Evolutionary conservation across 2,113 vertebrate genomes (phyloP), one percentile per base, ranked within the genome.

Genomic region (Polypterus senegalus): DNA sequence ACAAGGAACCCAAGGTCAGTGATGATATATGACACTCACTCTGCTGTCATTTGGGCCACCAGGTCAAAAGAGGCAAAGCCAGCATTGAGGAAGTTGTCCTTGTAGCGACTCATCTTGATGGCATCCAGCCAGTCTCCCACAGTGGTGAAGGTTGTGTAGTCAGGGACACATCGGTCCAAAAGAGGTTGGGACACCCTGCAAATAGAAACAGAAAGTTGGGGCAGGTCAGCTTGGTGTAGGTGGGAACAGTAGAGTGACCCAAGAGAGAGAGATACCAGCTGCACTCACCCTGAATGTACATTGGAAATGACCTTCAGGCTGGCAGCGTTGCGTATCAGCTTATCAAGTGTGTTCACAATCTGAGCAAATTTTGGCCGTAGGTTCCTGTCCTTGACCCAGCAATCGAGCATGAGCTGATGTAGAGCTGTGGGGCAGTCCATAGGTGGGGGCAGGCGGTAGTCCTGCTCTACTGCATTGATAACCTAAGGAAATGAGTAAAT

Each of bases 31-130:
- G 51, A n/a, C 65, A 93, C 96, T 96, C 86, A 98, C 96, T 99
- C 96, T 44, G 96, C 89, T 4, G 96, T 99, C 93, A 98, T 99
- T 81, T 97, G 96, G 44, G 95, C 93, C 73, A 99, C 96, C 79
- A 99, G 84, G 81, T 99, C 95, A 49, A 99, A 99, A 74, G 96
- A 97, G 46, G 93, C 90, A 49, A 98, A 99, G 61, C 96, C 95
- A 0, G 96, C 92, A 5, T 95, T 96, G 83, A 95, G 75, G 3
- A 99, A 99, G 82, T 91, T 98, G 77, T 99, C 96, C 76, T 92
- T 91, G 86, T 99, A 99, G 69, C 94, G 90, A 67, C 91, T 95
- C 96, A 99, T 98, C 88, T 99, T 99, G 83, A 99, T 99, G 79
- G 95, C 96, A 0, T 97, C 96, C 77, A 99, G 85, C 96, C 96